Evolutionary conservation across 2,797 vertebrate species (phyloP).

Genomic region (Enteromius afrohamiltoni): DNA sequence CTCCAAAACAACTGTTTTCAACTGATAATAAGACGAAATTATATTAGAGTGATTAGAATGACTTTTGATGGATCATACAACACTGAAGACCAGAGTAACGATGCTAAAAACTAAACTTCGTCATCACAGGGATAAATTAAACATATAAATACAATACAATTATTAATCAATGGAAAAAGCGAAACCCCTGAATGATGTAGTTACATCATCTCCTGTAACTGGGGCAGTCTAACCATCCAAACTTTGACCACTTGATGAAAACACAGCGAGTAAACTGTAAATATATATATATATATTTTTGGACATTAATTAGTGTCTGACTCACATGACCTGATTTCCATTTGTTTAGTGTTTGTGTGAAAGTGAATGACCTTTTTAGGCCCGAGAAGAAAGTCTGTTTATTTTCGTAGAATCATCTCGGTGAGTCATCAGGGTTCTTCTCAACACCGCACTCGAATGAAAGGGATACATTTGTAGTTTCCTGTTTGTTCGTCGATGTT

Average conservation of each 20-base stretch:
- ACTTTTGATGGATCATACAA: background rate
- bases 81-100: background rate
- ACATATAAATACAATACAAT: background rate
- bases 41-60: background rate
- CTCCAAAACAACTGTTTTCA: background rate
- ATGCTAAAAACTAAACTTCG: background rate
- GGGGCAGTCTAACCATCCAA: background rate
- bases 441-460: conserved; percentile 13
- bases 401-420: conserved; percentile 27
- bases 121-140: background rate
- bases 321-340: conserved; percentile 13
- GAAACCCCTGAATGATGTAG: background rate
- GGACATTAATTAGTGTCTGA: background rate
- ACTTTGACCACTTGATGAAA: conserved; percentile 6
- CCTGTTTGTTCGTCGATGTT: conserved; percentile 51
- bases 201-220: background rate
- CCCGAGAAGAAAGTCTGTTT: conserved; percentile 43
- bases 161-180: background rate
- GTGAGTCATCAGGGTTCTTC: conserved; percentile 18
- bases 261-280: background rate
- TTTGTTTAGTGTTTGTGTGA: conserved; percentile 43
- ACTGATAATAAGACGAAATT: background rate
- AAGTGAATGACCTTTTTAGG: conserved; percentile 44
- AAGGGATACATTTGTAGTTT: conserved; percentile 45
- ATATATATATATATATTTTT: background rate